Evolutionary conservation across 2,113 vertebrate genomes (phyloP).

Genomic region (Poicephalus meyeri): DNA sequence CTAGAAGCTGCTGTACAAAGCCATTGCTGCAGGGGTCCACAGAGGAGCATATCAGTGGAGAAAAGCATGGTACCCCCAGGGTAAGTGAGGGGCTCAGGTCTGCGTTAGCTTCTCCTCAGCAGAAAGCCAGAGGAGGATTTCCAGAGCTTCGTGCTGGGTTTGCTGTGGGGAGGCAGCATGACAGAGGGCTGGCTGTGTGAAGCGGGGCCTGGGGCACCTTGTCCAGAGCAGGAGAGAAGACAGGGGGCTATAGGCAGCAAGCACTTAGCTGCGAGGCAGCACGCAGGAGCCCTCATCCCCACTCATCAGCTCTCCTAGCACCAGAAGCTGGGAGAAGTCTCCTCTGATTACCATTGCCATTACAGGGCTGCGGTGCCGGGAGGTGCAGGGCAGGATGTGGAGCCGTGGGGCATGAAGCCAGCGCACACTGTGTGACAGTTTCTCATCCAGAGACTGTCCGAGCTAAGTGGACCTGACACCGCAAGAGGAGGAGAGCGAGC

Average conservation of each 20-base stretch:
- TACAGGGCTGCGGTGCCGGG: rapidly evolving
- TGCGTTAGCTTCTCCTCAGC: rapidly evolving
- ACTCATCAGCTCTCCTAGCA: neutral
- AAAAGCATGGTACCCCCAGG: neutral
- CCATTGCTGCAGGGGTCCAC: neutral
- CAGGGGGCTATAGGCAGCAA: neutral
- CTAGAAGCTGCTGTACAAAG: neutral
- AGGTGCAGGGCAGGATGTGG: neutral
- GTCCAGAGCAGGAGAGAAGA: rapidly evolving
- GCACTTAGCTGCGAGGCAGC: neutral
- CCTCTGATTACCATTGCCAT: neutral
- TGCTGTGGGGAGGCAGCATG: neutral
- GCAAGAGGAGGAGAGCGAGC: neutral
- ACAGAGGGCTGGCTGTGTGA: neutral
- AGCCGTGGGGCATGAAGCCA: neutral
- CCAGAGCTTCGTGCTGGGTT: rapidly evolving
- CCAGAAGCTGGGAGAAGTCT: slow-evolving; percentile 9
- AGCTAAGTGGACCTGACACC: neutral
- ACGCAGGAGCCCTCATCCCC: neutral
- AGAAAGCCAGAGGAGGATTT: neutral
- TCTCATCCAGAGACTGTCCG: neutral
- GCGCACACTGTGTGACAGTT: neutral
- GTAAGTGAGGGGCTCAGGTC: neutral
- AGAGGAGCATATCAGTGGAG: neutral
- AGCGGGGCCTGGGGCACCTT: neutral